Evolutionary conservation across 2,888 invertebrate species (phyloP), one percentile per base, ranked within the genome.

Genomic region (Cheilosia impressa): DNA sequence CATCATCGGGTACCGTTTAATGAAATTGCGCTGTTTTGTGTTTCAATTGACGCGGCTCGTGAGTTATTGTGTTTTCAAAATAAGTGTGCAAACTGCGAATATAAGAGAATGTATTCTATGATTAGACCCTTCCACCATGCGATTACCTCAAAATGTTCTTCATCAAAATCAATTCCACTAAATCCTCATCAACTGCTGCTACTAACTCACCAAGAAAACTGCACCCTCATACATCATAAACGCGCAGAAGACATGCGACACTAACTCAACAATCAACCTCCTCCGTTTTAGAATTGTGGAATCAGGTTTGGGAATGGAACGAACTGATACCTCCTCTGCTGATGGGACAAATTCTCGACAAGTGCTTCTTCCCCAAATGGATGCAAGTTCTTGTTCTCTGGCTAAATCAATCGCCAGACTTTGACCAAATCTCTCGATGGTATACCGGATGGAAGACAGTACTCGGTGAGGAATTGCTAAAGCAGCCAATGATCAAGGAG

Each of bases 231-330:
- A 10, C 38, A 10, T 2, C 13, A 38, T 38, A 4, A 10, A 13
- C 10, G 9, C 34, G 3, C 34, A 13, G 15, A 45, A 45, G 7
- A 45, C 7, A 17, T 43, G 45, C 17, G 0, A 45, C 38, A 45
- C 17, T 47, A 17, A 47, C 9, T 47, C n/a, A 55, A 17, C 17
- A 47, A 65, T 24, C 1, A n/a, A 22, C 5, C 6, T 53, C 7
- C 22, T 24, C 7, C 19, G 19, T 57, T 47, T 10, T 93, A 95
- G 98, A 98, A 90, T 95, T 96, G 0, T 98, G 98, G 98, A 94
- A 96, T 88, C 98, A 98, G 96, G 97, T 98, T 34, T 96, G 98
- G 94, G 96, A 97, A 82, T 99, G 99, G 99, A 93, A 95, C 87
- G 97, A 97, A 87, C 93, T 99, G 90, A 93, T 98, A 55, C 96